phyloP scores from a whole-genome alignment of 2,888 invertebrate genomes.

The Lypha dubia region DNA sequence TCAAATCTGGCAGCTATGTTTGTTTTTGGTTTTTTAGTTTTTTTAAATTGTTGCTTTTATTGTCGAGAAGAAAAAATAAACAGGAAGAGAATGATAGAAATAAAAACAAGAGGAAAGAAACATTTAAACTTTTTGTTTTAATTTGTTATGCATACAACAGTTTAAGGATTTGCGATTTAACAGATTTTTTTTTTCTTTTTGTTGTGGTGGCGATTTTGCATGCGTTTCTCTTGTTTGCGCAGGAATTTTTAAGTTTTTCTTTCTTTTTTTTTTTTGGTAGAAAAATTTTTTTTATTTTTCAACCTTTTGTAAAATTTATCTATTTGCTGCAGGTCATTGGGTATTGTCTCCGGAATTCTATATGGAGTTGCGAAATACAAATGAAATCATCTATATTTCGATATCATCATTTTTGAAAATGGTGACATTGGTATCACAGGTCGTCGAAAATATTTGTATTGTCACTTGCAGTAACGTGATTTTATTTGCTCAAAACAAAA shows the following conservation, averaged over 20 bases:
- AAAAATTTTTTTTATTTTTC: not conserved
- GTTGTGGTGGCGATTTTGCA: constrained; percentile 13
- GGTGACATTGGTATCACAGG: not conserved
- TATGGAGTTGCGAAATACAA: not conserved
- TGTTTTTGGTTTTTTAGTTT: not conserved
- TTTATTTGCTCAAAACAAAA: too few species aligned
- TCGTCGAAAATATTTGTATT: too few species aligned
- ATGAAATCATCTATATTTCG: not conserved
- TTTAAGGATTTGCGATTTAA: constrained; percentile 46
- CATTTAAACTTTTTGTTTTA: constrained; percentile 38
- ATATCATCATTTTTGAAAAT: not conserved
- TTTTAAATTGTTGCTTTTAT: constrained; percentile 21
- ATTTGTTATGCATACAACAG: constrained; percentile 27
- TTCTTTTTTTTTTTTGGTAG: not conserved
- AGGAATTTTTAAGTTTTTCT: too few species aligned
- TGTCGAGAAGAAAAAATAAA: not conserved
- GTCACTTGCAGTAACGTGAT: too few species aligned
- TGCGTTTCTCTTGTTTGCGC: constrained; percentile 1
- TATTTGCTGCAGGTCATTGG: not conserved
- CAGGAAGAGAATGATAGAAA: not conserved
- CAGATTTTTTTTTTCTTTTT: not conserved
- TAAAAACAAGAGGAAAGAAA: constrained; percentile 1
- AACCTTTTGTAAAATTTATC: not conserved
- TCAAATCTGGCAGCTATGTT: too few species aligned
- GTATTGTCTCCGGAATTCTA: not conserved